phyloP scores from a whole-genome alignment of 2,113 vertebrate species.

The Bagarius yarrelli region DNA sequence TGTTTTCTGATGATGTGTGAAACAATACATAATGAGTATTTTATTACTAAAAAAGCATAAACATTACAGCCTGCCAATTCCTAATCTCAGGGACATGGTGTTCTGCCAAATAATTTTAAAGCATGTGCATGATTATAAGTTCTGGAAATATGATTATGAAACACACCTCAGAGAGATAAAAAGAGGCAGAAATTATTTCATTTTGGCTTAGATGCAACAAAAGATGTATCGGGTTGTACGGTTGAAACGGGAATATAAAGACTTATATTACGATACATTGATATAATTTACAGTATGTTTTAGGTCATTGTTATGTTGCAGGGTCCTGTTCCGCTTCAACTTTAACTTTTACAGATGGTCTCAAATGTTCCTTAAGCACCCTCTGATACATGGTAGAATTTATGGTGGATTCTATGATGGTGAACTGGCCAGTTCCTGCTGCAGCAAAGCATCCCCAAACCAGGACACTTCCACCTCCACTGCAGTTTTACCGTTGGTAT shows the following conservation, averaged over 20 bases:
- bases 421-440: too few relatives aligned
- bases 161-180: not conserved
- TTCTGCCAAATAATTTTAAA: conserved; percentile 19
- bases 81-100: conserved; percentile 16
- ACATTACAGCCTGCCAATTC: not conserved
- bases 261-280: not conserved
- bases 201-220: not conserved
- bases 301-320: not conserved
- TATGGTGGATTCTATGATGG: too few relatives aligned
- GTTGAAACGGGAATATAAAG: not conserved
- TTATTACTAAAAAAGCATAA: conserved; percentile 18
- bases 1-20: not conserved
- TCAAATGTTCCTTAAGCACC: too few relatives aligned
- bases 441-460: too few relatives aligned
- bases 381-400: too few relatives aligned
- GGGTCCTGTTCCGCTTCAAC: too few relatives aligned
- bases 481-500: too few relatives aligned
- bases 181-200: not conserved
- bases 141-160: conserved; percentile 7
- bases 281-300: not conserved
- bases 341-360: too few relatives aligned
- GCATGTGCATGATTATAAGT: not conserved
- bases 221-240: not conserved
- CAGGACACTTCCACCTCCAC: too few relatives aligned
- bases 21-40: not conserved